Evolutionary conservation across 2,113 vertebrate species (phyloP).

Genomic region (Corythornis cristatus): DNA sequence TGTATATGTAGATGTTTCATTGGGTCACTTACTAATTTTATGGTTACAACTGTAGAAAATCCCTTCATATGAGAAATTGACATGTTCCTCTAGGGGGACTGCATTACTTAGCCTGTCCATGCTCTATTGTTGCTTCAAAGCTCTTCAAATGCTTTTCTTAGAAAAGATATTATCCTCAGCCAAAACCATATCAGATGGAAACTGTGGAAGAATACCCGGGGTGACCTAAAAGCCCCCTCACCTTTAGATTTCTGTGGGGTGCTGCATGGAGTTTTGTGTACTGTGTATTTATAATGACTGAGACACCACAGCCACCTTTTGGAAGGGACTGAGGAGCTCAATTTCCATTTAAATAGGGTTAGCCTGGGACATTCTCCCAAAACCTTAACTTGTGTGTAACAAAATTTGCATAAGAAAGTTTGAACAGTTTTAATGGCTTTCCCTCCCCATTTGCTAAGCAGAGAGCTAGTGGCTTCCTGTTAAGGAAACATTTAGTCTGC

Average conservation of each 20-base stretch:
- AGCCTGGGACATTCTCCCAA: not conserved
- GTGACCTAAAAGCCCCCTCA: not conserved
- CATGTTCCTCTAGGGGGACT: not conserved
- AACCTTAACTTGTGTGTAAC: not conserved
- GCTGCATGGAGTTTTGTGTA: not conserved
- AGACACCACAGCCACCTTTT: not conserved
- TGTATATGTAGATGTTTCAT: not conserved
- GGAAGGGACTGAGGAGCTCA: not conserved
- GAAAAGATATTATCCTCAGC: not conserved
- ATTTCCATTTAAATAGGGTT: not conserved
- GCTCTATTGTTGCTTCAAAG: not conserved
- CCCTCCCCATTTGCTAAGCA: constrained; percentile 26
- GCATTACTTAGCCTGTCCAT: not conserved
- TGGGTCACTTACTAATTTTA: not conserved
- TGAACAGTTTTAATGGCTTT: constrained; percentile 35
- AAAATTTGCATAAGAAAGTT: constrained; percentile 56
- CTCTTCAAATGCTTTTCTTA: not conserved
- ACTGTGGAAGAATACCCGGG: not conserved
- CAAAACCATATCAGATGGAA: not conserved
- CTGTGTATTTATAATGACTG: not conserved
- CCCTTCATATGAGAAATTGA: not conserved
- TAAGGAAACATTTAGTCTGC: constrained; percentile 70
- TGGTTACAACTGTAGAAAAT: not conserved
- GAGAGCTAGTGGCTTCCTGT: constrained; percentile 75
- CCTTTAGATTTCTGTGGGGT: not conserved